These are phyloP conservation scores for Elmis aenea DNA, from an alignment of 2,888 invertebrate species.

Conservation along the genomic window DNA sequence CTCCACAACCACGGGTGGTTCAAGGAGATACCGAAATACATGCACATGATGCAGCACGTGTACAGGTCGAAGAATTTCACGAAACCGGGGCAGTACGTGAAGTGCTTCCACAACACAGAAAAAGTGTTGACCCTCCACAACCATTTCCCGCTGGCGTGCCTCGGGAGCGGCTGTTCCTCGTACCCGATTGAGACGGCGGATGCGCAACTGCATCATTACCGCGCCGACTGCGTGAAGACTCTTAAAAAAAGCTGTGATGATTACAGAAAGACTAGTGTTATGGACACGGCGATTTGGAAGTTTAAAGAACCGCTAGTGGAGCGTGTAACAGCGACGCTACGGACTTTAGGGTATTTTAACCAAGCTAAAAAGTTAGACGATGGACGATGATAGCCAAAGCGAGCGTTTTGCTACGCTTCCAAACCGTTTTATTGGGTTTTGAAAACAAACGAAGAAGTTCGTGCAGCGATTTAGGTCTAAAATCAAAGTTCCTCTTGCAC, in stretches of 20 bases:
- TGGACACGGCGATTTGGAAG: constrained; percentile 77
- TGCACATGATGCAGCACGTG: constrained; percentile 87
- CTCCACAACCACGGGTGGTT: constrained; percentile 76
- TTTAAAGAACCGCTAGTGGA: constrained; percentile 67
- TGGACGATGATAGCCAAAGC: constrained; percentile 13
- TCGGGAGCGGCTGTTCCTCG: constrained; percentile 61
- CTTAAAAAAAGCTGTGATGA: constrained; percentile 75
- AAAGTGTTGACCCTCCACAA: constrained; percentile 80
- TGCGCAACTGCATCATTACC: constrained; percentile 85
- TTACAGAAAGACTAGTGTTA: constrained; percentile 68
- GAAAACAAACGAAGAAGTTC: too few species aligned
- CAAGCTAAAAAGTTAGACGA: constrained; percentile 14
- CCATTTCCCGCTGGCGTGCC: constrained; percentile 65
- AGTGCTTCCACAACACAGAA: constrained; percentile 84
- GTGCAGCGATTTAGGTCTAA: too few species aligned
- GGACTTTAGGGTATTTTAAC: constrained; percentile 65
- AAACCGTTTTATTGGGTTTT: too few species aligned
- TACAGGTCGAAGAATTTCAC: constrained; percentile 81
- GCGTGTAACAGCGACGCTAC: constrained; percentile 61
- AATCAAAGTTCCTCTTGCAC: too few species aligned
- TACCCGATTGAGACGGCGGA: constrained; percentile 70
- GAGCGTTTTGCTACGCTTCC: too few species aligned
- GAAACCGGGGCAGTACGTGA: constrained; percentile 82
- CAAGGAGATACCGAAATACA: constrained; percentile 65
- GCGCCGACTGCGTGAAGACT: constrained; percentile 80